These are phyloP conservation scores for Addax nasomaculatus DNA, from an alignment of 2,113 vertebrate genomes.

Conservation along the genomic window DNA sequence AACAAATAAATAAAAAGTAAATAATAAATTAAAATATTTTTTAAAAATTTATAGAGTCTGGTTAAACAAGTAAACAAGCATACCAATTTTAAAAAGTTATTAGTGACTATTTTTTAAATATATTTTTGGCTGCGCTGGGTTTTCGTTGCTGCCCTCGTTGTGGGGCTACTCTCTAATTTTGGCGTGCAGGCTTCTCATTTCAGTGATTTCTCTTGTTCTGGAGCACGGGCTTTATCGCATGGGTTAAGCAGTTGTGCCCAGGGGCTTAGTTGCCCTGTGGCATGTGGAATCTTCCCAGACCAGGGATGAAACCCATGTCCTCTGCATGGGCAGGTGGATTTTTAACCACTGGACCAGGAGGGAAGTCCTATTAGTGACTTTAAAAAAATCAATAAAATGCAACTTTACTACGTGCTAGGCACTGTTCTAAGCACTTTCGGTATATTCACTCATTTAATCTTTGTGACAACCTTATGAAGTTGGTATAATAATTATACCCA, in stretches of 20 bases:
- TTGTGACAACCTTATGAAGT: background rate
- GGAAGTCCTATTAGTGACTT: background rate
- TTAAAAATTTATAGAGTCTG: rapidly evolving
- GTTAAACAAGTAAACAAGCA: background rate
- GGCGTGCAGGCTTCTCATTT: background rate
- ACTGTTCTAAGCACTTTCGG: background rate
- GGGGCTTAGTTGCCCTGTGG: background rate
- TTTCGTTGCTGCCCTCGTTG: background rate
- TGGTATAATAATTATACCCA: too few species aligned
- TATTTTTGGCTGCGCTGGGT: background rate
- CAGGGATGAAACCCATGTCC: background rate
- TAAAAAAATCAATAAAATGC: background rate
- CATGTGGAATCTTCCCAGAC: background rate
- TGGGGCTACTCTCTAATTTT: background rate
- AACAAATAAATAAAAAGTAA: background rate
- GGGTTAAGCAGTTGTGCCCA: background rate
- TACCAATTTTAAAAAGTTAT: background rate
- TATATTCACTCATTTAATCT: background rate
- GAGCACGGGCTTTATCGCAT: background rate
- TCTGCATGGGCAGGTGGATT: background rate
- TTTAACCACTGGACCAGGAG: background rate
- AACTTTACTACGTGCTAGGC: background rate
- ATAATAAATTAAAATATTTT: background rate
- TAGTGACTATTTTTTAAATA: background rate
- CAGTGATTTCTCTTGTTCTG: background rate